Conservation (phyloP, 2,113 vertebrate species). For the Circaetus gallicus region DNA sequence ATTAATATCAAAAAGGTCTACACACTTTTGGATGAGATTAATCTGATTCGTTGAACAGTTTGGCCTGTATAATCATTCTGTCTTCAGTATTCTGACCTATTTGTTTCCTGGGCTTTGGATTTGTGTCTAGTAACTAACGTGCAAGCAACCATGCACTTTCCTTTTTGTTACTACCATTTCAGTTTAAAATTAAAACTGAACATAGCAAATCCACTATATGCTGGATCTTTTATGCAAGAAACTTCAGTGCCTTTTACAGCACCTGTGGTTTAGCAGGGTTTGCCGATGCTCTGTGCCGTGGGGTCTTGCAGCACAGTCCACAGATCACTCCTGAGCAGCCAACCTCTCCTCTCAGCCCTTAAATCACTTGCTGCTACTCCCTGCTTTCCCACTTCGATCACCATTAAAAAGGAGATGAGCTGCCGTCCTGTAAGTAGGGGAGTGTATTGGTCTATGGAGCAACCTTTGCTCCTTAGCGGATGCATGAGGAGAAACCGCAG, state of each 20-base stretch:
- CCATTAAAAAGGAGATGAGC: neutral
- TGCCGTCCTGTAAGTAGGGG: neutral
- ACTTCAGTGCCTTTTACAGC: neutral
- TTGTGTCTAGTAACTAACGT: neutral
- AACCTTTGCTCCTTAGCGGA: neutral
- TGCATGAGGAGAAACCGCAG: neutral
- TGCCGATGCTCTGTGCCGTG: neutral
- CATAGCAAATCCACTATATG: neutral
- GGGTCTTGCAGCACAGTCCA: neutral
- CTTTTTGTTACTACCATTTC: neutral
- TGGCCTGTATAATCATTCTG: neutral
- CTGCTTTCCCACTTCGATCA: fast-evolving
- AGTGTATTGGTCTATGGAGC: neutral
- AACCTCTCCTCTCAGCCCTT: neutral
- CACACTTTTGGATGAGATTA: neutral
- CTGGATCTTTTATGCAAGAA: neutral
- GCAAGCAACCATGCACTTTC: neutral
- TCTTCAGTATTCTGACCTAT: neutral
- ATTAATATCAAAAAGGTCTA: neutral
- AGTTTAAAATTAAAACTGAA: neutral
- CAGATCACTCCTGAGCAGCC: neutral
- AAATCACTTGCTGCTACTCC: neutral
- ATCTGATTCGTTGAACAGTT: neutral
- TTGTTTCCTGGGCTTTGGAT: neutral
- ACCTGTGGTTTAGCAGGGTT: neutral